These are phyloP conservation scores for Tetragnatha montana DNA, from an alignment of 2,888 invertebrate genomes.

Conservation along the genomic window DNA sequence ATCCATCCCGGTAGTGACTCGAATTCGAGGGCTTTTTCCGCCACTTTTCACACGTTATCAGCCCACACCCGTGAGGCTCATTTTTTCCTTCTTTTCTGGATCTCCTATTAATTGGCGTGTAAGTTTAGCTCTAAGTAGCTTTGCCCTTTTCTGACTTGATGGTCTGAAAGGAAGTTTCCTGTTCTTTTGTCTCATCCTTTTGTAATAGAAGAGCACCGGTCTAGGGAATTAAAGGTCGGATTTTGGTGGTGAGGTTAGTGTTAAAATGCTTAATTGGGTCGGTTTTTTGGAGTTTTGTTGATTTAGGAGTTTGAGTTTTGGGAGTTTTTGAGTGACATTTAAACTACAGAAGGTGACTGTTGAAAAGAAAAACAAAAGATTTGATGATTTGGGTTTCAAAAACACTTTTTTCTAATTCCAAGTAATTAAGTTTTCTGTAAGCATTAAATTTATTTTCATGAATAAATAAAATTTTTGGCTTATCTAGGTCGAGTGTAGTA, in stretches of 20 bases:
- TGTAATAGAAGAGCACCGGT: background rate
- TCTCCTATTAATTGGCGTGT: background rate
- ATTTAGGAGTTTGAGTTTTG: too few relatives aligned
- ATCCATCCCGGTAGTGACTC: conserved; percentile 1
- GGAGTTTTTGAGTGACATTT: too few relatives aligned
- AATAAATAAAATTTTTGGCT: too few relatives aligned
- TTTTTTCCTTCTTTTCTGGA: background rate
- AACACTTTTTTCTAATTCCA: too few relatives aligned
- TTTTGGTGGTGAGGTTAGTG: background rate
- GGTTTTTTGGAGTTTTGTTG: too few relatives aligned
- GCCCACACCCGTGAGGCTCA: background rate
- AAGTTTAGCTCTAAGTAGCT: background rate
- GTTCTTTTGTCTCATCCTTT: background rate
- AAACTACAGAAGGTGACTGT: too few relatives aligned
- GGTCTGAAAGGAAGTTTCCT: background rate
- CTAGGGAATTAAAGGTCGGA: background rate
- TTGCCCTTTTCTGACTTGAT: background rate
- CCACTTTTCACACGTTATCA: conserved; percentile 14
- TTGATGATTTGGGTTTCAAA: too few relatives aligned
- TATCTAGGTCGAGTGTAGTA: too few relatives aligned
- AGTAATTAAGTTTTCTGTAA: too few relatives aligned
- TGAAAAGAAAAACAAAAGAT: too few relatives aligned
- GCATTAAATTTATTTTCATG: too few relatives aligned
- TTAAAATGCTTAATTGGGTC: background rate
- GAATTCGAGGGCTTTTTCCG: conserved; percentile 31